Evolutionary conservation across 2,888 invertebrate species (phyloP), one percentile per base, ranked within the genome.

Genomic region (Mycalesis mineus): DNA sequence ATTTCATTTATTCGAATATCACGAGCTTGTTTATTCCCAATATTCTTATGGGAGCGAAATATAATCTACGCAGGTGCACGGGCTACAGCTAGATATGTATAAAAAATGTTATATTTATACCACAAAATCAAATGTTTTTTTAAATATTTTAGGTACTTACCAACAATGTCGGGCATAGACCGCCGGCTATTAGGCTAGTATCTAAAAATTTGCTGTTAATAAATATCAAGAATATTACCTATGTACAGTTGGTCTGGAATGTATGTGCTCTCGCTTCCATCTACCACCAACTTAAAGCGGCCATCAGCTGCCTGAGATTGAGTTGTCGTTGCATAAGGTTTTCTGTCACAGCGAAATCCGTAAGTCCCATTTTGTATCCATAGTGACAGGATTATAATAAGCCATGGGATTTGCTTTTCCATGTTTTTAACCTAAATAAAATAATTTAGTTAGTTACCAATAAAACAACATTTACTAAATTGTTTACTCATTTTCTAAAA

Each of bases 221-320:
- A n/a, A n/a, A n/a, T n/a, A n/a, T n/a, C 13, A 0, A 4, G 4
- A 13, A 33, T 2, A 11, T 41, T 61, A 84, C 88, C 84, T 60
- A 71, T 78, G 62, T 88, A 88, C 2, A 85, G 72, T 66, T 88
- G 86, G 53, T 83, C 82, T 7, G 88, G 88, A 59, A 88, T 78
- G 50, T 88, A 88, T 1, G 78, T 73, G 57, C 77, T 71, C 5
- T 78, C 77, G 13, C 71, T 66, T 6, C 74, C 82, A 7, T 75
- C 50, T 0, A 87, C 74, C 1, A 67, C 58, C 33, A 88, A 62
- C 50, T 77, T 73, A 44, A 79, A 88, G 1, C 86, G 73, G 0
- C 88, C 88, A 62, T 88, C 88, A 0, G 88, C 65, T n/a, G 77
- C 69, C 0, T 83, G 78, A 1, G 84, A 66, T 58, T 77, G 76